phyloP scores from a whole-genome alignment of 2,888 invertebrate genomes.

The Diaphora mendica region DNA sequence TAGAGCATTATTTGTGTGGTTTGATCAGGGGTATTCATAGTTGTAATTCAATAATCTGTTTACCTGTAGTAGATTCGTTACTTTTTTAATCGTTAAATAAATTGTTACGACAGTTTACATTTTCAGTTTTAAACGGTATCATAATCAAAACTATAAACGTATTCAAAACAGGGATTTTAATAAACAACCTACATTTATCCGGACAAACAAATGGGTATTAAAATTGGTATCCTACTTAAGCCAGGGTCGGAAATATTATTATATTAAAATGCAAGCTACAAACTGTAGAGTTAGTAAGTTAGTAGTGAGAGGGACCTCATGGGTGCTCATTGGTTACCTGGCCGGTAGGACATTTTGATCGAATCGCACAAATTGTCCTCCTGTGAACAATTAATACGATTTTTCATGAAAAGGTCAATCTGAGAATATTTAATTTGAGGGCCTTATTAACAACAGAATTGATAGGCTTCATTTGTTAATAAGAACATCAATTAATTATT shows the following conservation, averaged over 20 bases:
- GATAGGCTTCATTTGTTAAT: neutral
- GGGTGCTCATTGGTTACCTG: neutral
- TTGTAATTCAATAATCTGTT: no score
- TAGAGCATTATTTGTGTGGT: no score
- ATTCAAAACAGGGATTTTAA: neutral
- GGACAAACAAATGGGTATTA: neutral
- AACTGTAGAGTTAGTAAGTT: neutral
- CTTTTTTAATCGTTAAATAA: no score
- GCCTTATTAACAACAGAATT: neutral
- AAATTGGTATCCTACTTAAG: neutral
- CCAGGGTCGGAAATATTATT: neutral
- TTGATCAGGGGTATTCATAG: no score
- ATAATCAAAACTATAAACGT: no score
- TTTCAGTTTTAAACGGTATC: neutral
- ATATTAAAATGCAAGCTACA: neutral
- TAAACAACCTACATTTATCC: neutral
- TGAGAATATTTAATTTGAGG: neutral
- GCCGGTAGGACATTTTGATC: neutral
- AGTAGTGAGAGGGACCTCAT: neutral
- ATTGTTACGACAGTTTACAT: no score
- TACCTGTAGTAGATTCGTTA: neutral
- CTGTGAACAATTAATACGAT: neutral
- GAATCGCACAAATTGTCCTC: slow-evolving; percentile 1
- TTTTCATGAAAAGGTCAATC: neutral
- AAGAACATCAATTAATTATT: neutral